Percentiles rank a stretch among this genome's conserved stretches.
Evolutionary conservation across 2,797 vertebrate genomes (phyloP).

Genomic region (Macropodus opercularis): DNA sequence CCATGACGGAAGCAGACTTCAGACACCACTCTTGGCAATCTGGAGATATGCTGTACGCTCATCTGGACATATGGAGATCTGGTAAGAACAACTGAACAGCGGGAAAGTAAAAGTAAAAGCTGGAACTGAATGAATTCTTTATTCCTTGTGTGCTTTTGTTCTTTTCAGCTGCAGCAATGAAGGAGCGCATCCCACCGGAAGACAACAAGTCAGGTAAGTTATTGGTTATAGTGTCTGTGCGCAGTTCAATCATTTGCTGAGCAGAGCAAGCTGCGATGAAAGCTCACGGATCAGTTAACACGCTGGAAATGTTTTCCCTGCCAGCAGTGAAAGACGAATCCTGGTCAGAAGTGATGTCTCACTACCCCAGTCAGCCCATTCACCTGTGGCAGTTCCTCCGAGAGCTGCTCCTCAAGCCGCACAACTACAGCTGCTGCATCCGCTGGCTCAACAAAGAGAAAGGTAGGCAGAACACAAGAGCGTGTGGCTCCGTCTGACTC

Average conservation of each 20-base stretch:
- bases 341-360: constrained; percentile 88
- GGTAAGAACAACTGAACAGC: constrained; percentile 70
- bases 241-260: not conserved
- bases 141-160: constrained; percentile 30
- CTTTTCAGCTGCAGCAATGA: constrained; percentile 96
- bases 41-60: constrained; percentile 90
- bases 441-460: constrained; percentile 98
- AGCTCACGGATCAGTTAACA: too few species aligned
- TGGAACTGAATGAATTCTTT: not conserved
- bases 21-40: constrained; percentile 86
- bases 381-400: constrained; percentile 97
- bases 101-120: not conserved
- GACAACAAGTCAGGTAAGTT: constrained; percentile 64
- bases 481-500: too few species aligned
- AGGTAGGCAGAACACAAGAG: constrained; percentile 72
- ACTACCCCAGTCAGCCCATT: constrained; percentile 90
- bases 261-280: not conserved
- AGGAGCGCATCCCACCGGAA: constrained; percentile 81
- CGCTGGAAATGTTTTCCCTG: not conserved
- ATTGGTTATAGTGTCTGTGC: not conserved
- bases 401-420: constrained; percentile 92
- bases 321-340: constrained; percentile 74
- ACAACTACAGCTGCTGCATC: constrained; percentile 92
- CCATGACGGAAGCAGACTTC: constrained; percentile 92
- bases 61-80: constrained; percentile 97